Conservation (phyloP, 2,888 invertebrate genomes). For the Serripes groenlandicus region DNA sequence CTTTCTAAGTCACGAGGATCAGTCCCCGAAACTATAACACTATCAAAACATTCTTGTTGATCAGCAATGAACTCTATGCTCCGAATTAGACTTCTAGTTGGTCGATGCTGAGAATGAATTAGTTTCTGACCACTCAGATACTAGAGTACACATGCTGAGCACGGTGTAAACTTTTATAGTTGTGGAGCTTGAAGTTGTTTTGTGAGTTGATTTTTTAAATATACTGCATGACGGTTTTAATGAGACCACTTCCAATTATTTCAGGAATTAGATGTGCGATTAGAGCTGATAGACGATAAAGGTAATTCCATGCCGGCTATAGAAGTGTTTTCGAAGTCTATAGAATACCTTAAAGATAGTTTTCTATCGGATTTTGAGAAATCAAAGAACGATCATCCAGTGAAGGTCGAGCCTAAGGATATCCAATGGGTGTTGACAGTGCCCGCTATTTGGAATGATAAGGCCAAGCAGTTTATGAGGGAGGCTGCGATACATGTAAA, state of each 20-base stretch:
- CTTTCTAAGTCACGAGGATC: too few relatives aligned
- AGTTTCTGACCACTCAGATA: too few relatives aligned
- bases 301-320: slow-evolving; percentile 13
- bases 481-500: slow-evolving; percentile 6
- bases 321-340: slow-evolving; percentile 3
- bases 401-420: background rate
- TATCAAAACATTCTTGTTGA: too few relatives aligned
- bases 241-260: background rate
- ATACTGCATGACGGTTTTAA: too few relatives aligned
- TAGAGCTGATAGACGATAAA: slow-evolving; percentile 14
- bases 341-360: slow-evolving; percentile 2
- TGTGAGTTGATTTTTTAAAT: too few relatives aligned
- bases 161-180: too few relatives aligned
- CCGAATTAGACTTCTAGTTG: too few relatives aligned
- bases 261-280: background rate
- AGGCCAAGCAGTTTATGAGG: slow-evolving; percentile 17
- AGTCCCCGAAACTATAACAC: too few relatives aligned
- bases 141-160: too few relatives aligned
- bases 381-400: background rate
- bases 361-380: background rate
- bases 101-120: too few relatives aligned
- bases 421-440: slow-evolving; percentile 17
- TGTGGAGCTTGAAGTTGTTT: too few relatives aligned
- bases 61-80: too few relatives aligned
- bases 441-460: slow-evolving; percentile 12